These are phyloP conservation scores for Nibea coibor DNA, from an alignment of 2,113 vertebrate species.

Conservation along the genomic window DNA sequence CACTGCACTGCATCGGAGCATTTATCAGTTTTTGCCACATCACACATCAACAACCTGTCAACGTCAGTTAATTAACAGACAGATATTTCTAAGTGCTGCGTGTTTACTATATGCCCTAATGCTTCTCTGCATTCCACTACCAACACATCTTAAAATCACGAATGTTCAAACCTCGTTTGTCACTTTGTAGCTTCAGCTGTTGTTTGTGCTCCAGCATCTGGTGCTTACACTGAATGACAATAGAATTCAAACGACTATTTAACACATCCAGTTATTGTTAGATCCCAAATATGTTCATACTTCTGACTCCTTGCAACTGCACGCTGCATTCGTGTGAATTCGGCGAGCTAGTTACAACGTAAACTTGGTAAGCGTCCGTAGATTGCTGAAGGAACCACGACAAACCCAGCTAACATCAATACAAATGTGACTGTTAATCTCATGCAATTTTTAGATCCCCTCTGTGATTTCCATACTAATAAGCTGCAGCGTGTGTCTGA, in stretches of 20 bases:
- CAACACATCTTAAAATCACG: slow-evolving; percentile 29
- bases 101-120: slow-evolving; percentile 16
- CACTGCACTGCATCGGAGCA: neutral
- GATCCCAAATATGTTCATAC: slow-evolving; percentile 15
- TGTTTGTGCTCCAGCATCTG: slow-evolving; percentile 42
- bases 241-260: slow-evolving; percentile 4
- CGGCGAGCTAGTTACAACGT: no score
- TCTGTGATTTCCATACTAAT: slow-evolving; percentile 56
- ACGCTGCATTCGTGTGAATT: slow-evolving; percentile 1
- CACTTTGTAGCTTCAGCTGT: slow-evolving; percentile 46
- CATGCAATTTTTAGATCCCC: slow-evolving; percentile 39
- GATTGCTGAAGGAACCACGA: neutral
- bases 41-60: slow-evolving; percentile 29
- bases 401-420: slow-evolving; percentile 21
- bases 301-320: neutral
- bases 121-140: slow-evolving; percentile 17
- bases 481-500: slow-evolving; percentile 42
- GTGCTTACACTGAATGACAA: slow-evolving; percentile 15
- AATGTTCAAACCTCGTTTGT: slow-evolving; percentile 20
- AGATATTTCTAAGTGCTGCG: neutral
- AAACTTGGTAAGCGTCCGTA: neutral
- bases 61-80: slow-evolving; percentile 30
- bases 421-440: slow-evolving; percentile 42
- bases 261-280: slow-evolving; percentile 24
- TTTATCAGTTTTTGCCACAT: slow-evolving; percentile 4